These are phyloP conservation scores for Labia minor DNA, from an alignment of 2,888 invertebrate species.

Conservation along the genomic window DNA sequence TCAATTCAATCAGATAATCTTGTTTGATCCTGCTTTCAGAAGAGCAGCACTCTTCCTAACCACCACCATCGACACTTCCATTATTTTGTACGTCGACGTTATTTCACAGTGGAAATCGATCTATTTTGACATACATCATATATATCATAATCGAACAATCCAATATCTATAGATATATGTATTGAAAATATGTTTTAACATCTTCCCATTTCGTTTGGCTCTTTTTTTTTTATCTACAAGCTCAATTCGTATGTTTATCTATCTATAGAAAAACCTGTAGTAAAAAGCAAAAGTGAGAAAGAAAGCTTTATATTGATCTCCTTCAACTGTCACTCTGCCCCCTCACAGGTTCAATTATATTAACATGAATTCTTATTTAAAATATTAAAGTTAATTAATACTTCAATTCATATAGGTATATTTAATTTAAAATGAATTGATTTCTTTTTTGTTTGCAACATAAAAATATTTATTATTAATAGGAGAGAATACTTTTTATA, in stretches of 20 bases:
- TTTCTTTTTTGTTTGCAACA: too few species aligned
- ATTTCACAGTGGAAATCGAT: background rate
- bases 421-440: too few species aligned
- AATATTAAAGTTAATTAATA: too few species aligned
- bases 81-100: background rate
- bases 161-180: background rate
- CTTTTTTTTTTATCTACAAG: background rate
- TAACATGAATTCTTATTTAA: too few species aligned
- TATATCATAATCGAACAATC: background rate
- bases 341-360: too few species aligned
- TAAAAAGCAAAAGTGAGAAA: too few species aligned
- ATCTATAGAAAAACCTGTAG: background rate
- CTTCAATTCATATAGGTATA: too few species aligned
- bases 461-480: too few species aligned
- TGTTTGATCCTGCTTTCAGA: background rate
- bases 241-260: background rate
- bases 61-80: background rate
- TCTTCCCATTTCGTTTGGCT: background rate
- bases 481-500: too few species aligned
- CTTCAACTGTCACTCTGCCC: too few species aligned
- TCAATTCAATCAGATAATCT: background rate
- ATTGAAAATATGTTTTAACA: background rate
- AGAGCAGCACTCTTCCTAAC: background rate
- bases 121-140: background rate
- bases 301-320: too few species aligned